Evolutionary conservation across 2,797 vertebrate species (phyloP).

Genomic region (Chiroxiphia lanceolata): DNA sequence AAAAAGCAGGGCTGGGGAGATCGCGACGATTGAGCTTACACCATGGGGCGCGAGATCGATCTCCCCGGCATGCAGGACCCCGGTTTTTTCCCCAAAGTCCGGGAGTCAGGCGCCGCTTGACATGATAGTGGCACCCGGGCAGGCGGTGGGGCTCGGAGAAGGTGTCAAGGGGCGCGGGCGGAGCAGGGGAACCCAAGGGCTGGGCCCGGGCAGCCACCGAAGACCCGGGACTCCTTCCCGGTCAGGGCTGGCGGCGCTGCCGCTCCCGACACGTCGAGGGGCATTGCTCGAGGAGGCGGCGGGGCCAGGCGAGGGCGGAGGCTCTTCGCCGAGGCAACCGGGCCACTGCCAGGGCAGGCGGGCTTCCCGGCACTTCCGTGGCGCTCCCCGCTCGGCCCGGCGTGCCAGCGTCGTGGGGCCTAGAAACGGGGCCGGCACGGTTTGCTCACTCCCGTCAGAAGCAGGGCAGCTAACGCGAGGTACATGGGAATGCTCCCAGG

Average conservation of each 20-base stretch:
- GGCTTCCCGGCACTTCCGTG: neutral
- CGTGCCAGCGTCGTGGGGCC: neutral
- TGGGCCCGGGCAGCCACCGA: no score
- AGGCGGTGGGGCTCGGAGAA: neutral
- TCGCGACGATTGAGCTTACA: neutral
- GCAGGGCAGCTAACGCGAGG: neutral
- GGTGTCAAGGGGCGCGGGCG: neutral
- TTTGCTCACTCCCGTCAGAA: neutral
- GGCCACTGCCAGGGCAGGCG: neutral
- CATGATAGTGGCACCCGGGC: neutral
- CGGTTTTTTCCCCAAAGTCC: neutral
- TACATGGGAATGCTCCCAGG: fast-evolving
- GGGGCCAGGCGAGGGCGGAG: neutral
- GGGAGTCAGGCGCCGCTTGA: no score
- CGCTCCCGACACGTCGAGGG: neutral
- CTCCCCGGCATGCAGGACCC: neutral
- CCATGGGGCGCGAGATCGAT: fast-evolving
- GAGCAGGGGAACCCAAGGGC: neutral
- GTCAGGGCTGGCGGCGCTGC: neutral
- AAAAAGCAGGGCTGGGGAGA: no score
- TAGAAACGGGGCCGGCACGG: no score
- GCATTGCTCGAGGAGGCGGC: neutral
- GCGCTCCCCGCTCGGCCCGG: neutral
- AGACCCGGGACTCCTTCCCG: no score
- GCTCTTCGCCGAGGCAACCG: neutral